Conservation (phyloP, 1,140 invertebrate species). For the Adoxophyes honmai region DNA sequence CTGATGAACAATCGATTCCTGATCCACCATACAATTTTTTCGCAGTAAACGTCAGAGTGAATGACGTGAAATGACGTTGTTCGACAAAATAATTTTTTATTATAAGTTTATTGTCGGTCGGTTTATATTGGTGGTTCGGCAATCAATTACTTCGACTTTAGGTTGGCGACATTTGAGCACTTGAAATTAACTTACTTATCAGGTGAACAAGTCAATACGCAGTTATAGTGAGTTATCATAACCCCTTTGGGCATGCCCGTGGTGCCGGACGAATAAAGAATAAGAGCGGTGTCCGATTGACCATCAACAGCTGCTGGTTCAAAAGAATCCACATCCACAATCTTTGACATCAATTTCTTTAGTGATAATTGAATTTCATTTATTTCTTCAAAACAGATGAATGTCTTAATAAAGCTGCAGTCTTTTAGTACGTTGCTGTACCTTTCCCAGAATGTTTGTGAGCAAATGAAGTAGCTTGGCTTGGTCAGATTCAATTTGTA, state of each 20-base stretch:
- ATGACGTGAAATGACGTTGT: too few relatives aligned
- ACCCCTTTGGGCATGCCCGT: not conserved
- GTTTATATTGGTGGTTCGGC: too few relatives aligned
- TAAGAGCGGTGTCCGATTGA: not conserved
- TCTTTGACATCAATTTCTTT: not conserved
- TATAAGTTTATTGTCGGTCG: too few relatives aligned
- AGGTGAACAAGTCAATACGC: not conserved
- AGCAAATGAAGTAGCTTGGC: not conserved
- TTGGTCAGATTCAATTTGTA: not conserved
- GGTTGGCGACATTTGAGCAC: too few relatives aligned
- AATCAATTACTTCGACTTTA: too few relatives aligned
- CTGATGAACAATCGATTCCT: too few relatives aligned
- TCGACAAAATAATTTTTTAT: too few relatives aligned
- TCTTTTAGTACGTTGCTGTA: not conserved
- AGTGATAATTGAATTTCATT: not conserved
- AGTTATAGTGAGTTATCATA: not conserved
- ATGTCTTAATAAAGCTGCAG: not conserved
- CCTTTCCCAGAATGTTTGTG: not conserved
- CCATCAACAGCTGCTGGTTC: not conserved
- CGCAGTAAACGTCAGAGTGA: too few relatives aligned
- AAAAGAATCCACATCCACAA: not conserved
- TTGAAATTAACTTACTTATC: too few relatives aligned
- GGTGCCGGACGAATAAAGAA: not conserved
- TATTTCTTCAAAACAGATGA: not conserved
- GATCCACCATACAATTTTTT: too few relatives aligned